phyloP scores from a whole-genome alignment of 2,113 vertebrate genomes.

The Hippoglossus stenolepis region DNA sequence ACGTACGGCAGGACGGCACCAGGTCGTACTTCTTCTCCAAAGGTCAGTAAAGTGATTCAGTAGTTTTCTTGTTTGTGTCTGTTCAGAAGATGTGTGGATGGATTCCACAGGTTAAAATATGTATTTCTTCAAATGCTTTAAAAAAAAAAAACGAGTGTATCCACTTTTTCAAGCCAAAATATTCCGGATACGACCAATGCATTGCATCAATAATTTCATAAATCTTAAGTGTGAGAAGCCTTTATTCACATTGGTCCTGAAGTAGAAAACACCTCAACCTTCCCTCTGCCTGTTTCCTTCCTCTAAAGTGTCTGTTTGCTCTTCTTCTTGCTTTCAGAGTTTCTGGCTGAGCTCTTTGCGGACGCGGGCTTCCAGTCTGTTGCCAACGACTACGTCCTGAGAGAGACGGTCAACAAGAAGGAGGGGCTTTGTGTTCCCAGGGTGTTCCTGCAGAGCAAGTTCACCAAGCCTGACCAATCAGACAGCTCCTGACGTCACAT shows the following conservation, averaged over 20 bases:
- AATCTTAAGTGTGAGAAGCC: background rate
- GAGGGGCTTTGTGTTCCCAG: constrained; percentile 91
- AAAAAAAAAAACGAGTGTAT: too few species aligned
- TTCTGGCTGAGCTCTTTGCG: constrained; percentile 87
- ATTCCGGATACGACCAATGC: too few species aligned
- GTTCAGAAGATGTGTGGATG: too few species aligned
- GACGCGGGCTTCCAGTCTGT: constrained; percentile 83
- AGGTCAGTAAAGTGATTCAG: constrained; percentile 76
- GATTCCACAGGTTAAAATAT: background rate
- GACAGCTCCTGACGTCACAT: constrained; percentile 33
- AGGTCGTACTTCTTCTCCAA: constrained; percentile 94
- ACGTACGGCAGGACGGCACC: constrained; percentile 96
- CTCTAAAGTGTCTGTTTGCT: background rate
- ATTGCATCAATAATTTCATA: too few species aligned
- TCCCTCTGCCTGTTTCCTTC: background rate
- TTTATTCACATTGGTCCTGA: background rate
- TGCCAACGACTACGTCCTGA: constrained; percentile 89
- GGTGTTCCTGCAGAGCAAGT: constrained; percentile 97
- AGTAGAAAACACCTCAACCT: background rate
- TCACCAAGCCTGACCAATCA: constrained; percentile 81
- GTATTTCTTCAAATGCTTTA: too few species aligned
- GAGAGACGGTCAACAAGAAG: constrained; percentile 96
- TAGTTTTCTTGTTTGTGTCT: too few species aligned
- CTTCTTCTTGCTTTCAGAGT: constrained; percentile 78
- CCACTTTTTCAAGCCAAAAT: too few species aligned